These are phyloP conservation scores for Tetanocera ferruginea DNA, from an alignment of 2,888 invertebrate genomes.

Conservation along the genomic window DNA sequence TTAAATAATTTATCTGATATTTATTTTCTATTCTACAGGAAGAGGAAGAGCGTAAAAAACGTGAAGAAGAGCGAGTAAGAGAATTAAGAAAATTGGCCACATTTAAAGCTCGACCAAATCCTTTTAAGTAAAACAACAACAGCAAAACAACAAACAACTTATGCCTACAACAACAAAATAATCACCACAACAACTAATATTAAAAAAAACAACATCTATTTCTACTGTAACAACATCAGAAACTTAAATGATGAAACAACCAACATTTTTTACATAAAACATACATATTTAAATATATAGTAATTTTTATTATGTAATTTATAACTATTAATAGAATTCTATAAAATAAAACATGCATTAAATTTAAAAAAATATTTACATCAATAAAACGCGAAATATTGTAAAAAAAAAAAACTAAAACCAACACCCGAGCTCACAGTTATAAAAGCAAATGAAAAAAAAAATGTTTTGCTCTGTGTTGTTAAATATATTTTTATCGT, in stretches of 20 bases:
- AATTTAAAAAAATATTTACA: conserved; percentile 10
- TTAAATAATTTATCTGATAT: not conserved
- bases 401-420: too few species aligned
- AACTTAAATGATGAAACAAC: not conserved
- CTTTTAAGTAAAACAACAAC: conserved; percentile 60
- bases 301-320: conserved; percentile 26
- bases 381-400: not conserved
- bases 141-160: conserved; percentile 36
- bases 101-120: conserved; percentile 69
- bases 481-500: too few species aligned
- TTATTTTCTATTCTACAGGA: conserved; percentile 55
- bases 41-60: conserved; percentile 62
- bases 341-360: conserved; percentile 16
- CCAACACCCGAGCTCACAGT: not conserved
- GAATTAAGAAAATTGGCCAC: conserved; percentile 64
- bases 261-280: conserved; percentile 14
- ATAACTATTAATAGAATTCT: conserved; percentile 23
- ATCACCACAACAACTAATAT: not conserved
- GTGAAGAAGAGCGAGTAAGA: conserved; percentile 59
- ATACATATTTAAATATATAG: conserved; percentile 18
- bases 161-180: conserved; percentile 32
- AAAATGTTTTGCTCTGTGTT: not conserved
- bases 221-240: conserved; percentile 1
- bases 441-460: not conserved
- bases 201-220: conserved; percentile 8